Percentiles rank a stretch among this genome's conserved stretches.
Conservation (phyloP, 2,113 vertebrate genomes). For the Gallinago jamesoni region DNA sequence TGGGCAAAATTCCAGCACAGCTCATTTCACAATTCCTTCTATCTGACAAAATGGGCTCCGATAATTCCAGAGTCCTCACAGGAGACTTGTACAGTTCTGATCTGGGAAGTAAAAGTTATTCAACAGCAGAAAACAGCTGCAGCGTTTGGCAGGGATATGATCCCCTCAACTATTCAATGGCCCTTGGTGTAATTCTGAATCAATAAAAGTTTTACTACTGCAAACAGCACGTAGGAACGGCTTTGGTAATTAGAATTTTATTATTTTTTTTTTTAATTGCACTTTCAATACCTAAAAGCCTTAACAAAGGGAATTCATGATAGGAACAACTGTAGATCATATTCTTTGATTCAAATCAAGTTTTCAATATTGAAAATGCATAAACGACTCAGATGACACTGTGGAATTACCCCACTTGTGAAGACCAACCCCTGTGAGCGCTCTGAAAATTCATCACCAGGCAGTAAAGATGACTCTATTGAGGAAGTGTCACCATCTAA, state of each 20-base stretch:
- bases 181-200: neutral
- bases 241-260: neutral
- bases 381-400: neutral
- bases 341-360: neutral
- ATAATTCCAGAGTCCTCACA: neutral
- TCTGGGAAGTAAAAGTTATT: neutral
- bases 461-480: neutral
- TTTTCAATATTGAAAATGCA: neutral
- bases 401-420: neutral
- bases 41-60: fast-evolving
- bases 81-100: fast-evolving
- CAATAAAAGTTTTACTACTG: neutral
- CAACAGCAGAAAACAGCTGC: neutral
- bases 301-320: neutral
- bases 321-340: neutral
- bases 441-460: neutral
- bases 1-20: neutral
- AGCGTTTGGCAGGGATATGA: neutral
- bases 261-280: neutral
- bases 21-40: neutral
- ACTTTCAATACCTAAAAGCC: neutral
- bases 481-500: neutral
- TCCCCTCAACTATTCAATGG: neutral
- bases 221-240: neutral
- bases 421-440: neutral